Conservation (phyloP, 2,888 invertebrate species). For the Portevinia maculata region DNA sequence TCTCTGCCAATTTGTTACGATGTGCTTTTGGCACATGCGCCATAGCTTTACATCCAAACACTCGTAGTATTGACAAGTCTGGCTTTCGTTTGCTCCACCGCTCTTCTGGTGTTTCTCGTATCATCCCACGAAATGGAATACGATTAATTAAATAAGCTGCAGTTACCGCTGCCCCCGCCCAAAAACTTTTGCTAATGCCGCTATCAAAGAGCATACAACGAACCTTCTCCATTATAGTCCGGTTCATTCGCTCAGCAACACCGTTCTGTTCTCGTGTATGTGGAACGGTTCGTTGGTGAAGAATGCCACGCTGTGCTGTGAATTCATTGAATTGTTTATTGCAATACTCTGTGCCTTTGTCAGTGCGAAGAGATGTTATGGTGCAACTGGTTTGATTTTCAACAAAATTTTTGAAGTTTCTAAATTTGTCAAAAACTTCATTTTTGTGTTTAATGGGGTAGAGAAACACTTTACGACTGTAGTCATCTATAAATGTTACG, state of each 20-base stretch:
- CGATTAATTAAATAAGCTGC: constrained; percentile 43
- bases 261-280: constrained; percentile 60
- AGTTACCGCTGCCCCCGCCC: constrained; percentile 44
- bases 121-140: constrained; percentile 35
- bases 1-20: constrained; percentile 19
- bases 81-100: constrained; percentile 34
- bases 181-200: constrained; percentile 9
- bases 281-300: constrained; percentile 47
- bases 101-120: constrained; percentile 40
- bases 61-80: constrained; percentile 17
- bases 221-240: constrained; percentile 45
- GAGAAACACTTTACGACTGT: neutral
- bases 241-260: constrained; percentile 52
- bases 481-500: constrained; percentile 9
- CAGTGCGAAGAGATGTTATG: constrained; percentile 31
- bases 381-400: constrained; percentile 1
- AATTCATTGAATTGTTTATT: constrained; percentile 39
- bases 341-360: too few species aligned
- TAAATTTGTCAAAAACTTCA: constrained; percentile 9
- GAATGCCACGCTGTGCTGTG: too few species aligned
- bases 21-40: constrained; percentile 2
- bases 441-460: constrained; percentile 11
- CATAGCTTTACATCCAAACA: constrained; percentile 48
- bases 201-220: constrained; percentile 43
- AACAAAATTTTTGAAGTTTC: neutral